phyloP scores from a whole-genome alignment of 2,113 vertebrate species.

The Chaetura pelagica region DNA sequence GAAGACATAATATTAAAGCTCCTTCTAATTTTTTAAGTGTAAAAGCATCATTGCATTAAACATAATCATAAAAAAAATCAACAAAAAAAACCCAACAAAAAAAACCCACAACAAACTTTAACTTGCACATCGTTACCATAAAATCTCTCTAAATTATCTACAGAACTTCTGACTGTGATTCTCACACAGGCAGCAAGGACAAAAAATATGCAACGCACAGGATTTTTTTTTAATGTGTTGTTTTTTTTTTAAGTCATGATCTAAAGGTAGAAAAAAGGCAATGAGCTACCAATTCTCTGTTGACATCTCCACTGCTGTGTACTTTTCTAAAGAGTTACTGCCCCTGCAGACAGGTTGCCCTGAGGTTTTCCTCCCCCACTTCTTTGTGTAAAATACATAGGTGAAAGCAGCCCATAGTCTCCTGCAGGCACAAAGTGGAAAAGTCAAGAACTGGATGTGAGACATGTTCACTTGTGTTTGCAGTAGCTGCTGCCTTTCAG shows the following conservation, averaged over 20 bases:
- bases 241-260: background rate
- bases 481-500: slow-evolving; percentile 4
- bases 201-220: background rate
- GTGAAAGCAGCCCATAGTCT: background rate
- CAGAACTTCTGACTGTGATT: background rate
- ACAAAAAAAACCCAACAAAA: background rate
- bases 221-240: too few relatives aligned
- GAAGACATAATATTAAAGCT: background rate
- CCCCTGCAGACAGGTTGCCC: background rate
- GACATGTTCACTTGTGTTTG: background rate
- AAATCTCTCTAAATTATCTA: background rate
- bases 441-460: background rate
- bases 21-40: background rate
- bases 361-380: background rate
- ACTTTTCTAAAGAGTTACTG: background rate
- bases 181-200: background rate
- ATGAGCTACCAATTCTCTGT: background rate
- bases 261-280: background rate
- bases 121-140: background rate
- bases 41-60: background rate
- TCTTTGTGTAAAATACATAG: background rate
- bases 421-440: background rate
- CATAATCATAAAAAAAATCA: background rate
- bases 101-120: background rate
- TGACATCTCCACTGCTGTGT: background rate